Base-by-base conservation (phyloP, 2,113 vertebrate genomes). In the Hoplias malabaricus region DNA sequence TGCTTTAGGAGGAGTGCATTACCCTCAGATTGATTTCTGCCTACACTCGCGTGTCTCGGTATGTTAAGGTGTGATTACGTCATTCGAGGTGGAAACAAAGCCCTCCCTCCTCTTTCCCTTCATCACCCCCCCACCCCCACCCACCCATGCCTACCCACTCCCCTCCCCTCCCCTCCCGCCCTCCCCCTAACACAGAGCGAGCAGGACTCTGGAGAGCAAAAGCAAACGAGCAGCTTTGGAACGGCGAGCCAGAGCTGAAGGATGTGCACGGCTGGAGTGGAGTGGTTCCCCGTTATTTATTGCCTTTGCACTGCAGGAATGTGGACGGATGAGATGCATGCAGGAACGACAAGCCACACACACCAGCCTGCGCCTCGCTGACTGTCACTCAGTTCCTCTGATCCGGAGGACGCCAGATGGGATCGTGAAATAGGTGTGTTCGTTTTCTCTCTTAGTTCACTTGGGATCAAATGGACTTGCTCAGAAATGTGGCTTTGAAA, bases 21-120 rank as follows among this genome's bases (percentile, higher is more conserved):
- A 53, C 9, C 4, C 10, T 0, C 48, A 21, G 48, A 53, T 53
- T 9, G 19, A 23, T 53, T 53, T 53, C 48, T 53, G 48, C 43
- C 43, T 12, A 33, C 16, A 31, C 57, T 43, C 34, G n/a, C 57
- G 75, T 40, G 14, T 69, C n/a, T 69, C 56, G 75, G 40, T 29
- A 48, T 48, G 29, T 77, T 68, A 73, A 82, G 69, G 80, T 83
- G 77, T 73, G 70, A 81, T 85, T 69, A 83, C 86, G 86, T 87
- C 82, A 86, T 85, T 77, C 53, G 69, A 81, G 73, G 63, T 81
- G 79, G 82, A 85, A 85, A 87, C 84, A 84, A 85, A 82, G 84
- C 78, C 63, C 34, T 19, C 14, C 34, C 21, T 16, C 14, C n/a
- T 34, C 42, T 57, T 31, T 43, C 25, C 56, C 69, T 65, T 66